Evolutionary conservation across 2,888 invertebrate species (phyloP), one percentile per base, ranked within the genome.

Genomic region (Oscheius onirici): DNA sequence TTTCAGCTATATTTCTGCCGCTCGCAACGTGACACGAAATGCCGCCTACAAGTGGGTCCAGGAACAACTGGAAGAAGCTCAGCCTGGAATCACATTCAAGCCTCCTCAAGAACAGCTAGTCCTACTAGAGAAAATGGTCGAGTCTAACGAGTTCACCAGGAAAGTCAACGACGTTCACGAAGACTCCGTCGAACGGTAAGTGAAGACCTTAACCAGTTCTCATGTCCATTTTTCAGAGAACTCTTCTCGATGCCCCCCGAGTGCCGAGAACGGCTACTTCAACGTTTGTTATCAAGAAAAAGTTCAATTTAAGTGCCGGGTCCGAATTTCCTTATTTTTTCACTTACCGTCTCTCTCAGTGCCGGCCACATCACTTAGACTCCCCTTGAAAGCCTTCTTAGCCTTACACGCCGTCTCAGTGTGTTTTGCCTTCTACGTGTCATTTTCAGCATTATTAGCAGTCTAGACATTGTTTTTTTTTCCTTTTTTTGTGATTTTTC

Each of bases 11-110:
- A 71, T 73, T 22, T 13, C 43, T 11, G 49, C 61, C 2, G 71
- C 73, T 52, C 72, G 70, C 11, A 41, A 43, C 6, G 60, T 72
- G 17, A 76, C 69, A 20, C 61, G 57, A 24, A 74, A 79, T 28
- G 44, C 34, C 6, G 79, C 74, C 34, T 71, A 74, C 67, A 26
- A 70, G 17, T 76, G 75, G 80, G 73, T 83, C 41, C 52, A 70
- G 20, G 72, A 81, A 34, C 78, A 77, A 51, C 60, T 83, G 41
- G 72, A 74, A 22, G 54, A 69, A 58, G 74, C 41, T 65, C 24
- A 71, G 20, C 17, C 57, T 2, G 71, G 67, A 57, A 40, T 66
- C 44, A 49, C 44, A 13, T 55, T 51, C 6, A 43, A 58, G 43
- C 22, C 65, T n/a, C 76, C 74, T 11, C 24, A 49, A 3, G 57